Conservation (phyloP, 2,113 vertebrate genomes). For the Callipepla californica region DNA sequence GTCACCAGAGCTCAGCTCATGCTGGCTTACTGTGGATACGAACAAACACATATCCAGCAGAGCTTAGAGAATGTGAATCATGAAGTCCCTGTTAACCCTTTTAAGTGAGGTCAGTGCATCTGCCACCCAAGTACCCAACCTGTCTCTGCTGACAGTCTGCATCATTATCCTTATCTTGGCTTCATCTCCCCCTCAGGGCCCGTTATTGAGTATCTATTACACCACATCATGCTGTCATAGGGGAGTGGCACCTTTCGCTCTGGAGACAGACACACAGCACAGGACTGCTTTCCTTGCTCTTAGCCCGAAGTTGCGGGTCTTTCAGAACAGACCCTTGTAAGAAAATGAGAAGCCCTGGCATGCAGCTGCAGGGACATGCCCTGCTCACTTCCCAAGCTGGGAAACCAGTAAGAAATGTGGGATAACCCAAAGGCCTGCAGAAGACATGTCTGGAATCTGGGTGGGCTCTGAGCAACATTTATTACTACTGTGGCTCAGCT, state of each 20-base stretch:
- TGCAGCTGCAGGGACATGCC: not conserved
- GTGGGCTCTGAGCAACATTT: not conserved
- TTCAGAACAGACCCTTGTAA: not conserved
- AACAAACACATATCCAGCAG: not conserved
- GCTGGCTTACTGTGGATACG: not conserved
- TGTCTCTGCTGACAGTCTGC: not conserved
- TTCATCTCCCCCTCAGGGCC: not conserved
- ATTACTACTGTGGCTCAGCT: not conserved
- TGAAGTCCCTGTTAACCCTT: not conserved
- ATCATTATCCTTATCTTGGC: not conserved
- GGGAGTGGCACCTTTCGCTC: not conserved
- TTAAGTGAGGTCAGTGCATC: not conserved
- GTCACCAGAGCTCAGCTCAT: not conserved
- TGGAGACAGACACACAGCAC: not conserved
- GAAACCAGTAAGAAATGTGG: not conserved
- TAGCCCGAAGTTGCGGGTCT: not conserved
- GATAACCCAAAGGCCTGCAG: not conserved
- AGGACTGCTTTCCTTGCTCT: not conserved
- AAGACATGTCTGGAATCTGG: not conserved
- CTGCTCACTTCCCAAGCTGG: not conserved
- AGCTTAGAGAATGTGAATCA: not conserved
- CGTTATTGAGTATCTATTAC: not conserved
- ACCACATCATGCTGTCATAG: not conserved
- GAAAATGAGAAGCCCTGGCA: not conserved
- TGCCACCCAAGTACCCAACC: not conserved